Percentiles rank a stretch among this genome's conserved stretches.
These are phyloP conservation scores for Palythoa caribaeorum DNA, from an alignment of 92 coral and sea anemone genomes.

Conservation along the genomic window DNA sequence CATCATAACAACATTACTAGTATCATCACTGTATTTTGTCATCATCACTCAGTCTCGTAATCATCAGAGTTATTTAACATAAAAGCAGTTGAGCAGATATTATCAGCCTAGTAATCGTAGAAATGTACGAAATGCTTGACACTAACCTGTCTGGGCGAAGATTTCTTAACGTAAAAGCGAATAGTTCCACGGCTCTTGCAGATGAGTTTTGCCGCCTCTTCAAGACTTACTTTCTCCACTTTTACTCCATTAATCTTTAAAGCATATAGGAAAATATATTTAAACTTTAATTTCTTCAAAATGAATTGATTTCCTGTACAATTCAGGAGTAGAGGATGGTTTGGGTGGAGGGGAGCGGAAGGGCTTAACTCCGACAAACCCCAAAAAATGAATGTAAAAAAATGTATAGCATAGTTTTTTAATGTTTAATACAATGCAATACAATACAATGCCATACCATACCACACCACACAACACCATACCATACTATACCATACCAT, in stretches of 20 bases:
- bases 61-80: too few species aligned
- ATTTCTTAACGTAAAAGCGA: constrained; percentile 1
- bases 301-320: too few species aligned
- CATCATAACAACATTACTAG: not conserved
- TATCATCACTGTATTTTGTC: not conserved
- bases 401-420: too few species aligned
- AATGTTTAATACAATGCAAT: too few species aligned
- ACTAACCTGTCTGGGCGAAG: constrained; percentile 35
- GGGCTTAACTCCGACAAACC: too few species aligned
- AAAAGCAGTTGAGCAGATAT: not conserved
- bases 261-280: not conserved
- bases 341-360: too few species aligned
- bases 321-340: too few species aligned
- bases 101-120: not conserved
- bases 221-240: not conserved
- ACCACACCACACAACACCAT: too few species aligned
- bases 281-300: not conserved
- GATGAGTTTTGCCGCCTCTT: constrained; percentile 15
- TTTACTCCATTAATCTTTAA: constrained; percentile 17
- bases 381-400: too few species aligned
- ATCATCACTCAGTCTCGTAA: too few species aligned
- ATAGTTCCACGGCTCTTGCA: not conserved
- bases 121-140: not conserved
- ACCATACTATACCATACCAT: too few species aligned
- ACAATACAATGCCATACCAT: too few species aligned